Percentiles rank a stretch among this genome's conserved stretches.
Conservation (phyloP, 2,888 invertebrate genomes). For the Drosophila trichaetosa region DNA sequence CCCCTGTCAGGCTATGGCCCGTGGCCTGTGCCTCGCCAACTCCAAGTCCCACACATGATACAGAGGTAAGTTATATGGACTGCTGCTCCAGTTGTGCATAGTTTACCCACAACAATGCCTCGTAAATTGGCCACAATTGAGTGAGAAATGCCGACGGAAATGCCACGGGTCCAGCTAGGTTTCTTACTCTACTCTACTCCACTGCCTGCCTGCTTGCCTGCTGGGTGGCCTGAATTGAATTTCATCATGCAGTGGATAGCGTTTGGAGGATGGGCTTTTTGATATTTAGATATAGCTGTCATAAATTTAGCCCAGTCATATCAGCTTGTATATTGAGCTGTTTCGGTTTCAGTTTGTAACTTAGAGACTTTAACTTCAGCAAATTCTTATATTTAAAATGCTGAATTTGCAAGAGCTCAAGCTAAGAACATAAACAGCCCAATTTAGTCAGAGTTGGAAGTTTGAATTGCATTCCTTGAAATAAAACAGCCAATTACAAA, state of each 20-base stretch:
- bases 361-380: neutral
- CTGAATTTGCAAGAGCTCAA: neutral
- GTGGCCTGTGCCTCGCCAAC: conserved; percentile 23
- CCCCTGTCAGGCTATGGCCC: conserved; percentile 53
- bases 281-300: neutral
- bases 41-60: conserved; percentile 64
- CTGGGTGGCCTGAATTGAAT: conserved; percentile 22
- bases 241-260: conserved; percentile 11
- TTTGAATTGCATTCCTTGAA: neutral
- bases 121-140: conserved; percentile 77
- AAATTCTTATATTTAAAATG: neutral
- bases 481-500: neutral
- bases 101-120: conserved; percentile 49
- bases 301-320: neutral
- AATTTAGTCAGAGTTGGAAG: neutral
- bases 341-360: neutral
- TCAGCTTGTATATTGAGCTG: neutral
- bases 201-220: neutral
- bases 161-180: conserved; percentile 19
- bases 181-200: neutral
- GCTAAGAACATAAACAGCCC: neutral
- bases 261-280: neutral
- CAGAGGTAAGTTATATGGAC: conserved; percentile 57
- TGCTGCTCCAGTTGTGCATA: conserved; percentile 26
- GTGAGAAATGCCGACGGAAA: conserved; percentile 58